A percentile compares a stretch with the other conserved stretches of the same genome.
These are phyloP conservation scores for Lomographa bimaculata DNA, from an alignment of 2,888 invertebrate genomes.

Conservation along the genomic window DNA sequence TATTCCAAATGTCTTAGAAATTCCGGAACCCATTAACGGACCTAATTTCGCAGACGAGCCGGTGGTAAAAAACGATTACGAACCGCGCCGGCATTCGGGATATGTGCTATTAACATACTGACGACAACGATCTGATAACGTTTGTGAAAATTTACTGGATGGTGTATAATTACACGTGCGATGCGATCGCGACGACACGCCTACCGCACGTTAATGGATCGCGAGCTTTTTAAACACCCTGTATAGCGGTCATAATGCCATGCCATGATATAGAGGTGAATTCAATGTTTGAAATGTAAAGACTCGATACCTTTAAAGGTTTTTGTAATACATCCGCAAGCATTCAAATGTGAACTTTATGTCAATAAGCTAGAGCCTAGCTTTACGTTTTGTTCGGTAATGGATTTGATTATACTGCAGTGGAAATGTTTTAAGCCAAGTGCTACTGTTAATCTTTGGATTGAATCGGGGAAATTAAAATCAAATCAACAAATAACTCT, in stretches of 20 bases:
- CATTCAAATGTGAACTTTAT: constrained; percentile 4
- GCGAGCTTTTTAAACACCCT: constrained; percentile 39
- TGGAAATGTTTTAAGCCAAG: constrained; percentile 2
- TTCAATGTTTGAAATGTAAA: constrained; percentile 29
- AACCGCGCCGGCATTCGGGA: constrained; percentile 60
- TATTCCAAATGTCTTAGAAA: too few species aligned
- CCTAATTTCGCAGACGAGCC: constrained; percentile 18
- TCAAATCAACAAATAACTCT: constrained; percentile 5
- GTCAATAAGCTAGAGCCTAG: not conserved
- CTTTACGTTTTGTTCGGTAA: not conserved
- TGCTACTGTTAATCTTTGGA: constrained; percentile 10
- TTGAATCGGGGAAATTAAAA: constrained; percentile 20
- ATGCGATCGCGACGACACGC: constrained; percentile 67
- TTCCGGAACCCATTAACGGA: too few species aligned
- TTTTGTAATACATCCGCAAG: constrained; percentile 8
- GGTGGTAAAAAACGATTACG: constrained; percentile 52
- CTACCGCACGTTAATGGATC: constrained; percentile 53
- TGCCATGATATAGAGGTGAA: constrained; percentile 20
- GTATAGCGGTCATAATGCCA: constrained; percentile 30
- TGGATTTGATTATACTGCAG: constrained; percentile 5
- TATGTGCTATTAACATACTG: constrained; percentile 74
- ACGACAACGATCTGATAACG: constrained; percentile 67
- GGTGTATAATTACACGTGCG: constrained; percentile 67
- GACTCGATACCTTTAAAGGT: constrained; percentile 15
- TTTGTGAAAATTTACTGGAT: constrained; percentile 77